Base-by-base conservation (phyloP, 2,113 vertebrate species). In the Poecilia latipinna region DNA sequence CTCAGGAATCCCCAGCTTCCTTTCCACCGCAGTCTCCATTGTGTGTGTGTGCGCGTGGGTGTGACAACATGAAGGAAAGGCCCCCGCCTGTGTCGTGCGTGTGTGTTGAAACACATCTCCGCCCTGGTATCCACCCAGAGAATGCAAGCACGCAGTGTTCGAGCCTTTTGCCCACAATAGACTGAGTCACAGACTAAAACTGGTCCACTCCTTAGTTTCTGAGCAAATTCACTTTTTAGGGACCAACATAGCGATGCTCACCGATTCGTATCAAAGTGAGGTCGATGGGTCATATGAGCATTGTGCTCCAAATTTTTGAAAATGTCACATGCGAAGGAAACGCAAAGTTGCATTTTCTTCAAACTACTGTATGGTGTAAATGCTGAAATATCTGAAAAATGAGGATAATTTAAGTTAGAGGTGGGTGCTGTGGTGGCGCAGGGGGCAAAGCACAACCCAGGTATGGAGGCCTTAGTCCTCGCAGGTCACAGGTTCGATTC, bases 1-100 rank as follows among this genome's bases (percentile, higher is more conserved):
- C 89, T 88, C 48, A 87, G 89, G 92, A 95, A 94, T 94, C 86
- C 86, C 82, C 79, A 88, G 86, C 86, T 92, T 92, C 90, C 89
- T 90, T 82, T 92, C 83, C 82, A 83, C 74, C 42, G 71, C 84
- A 82, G 88, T 83, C 82, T 90, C 88, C 73, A 89, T 90, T 91
- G 85, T 92, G 80, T 85, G 77, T 66, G 70, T 77, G 75, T 32
- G 66, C 79, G 82, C 65, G 28, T 72, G 81, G 74, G 75, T 78
- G 67, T 77, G 77, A 68, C 79, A 72, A 60, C 54, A 82, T 70
- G 76, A 82, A 81, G 82, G 84, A 90, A 88, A 80, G 86, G 86
- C 82, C 84, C 84, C 82, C 77, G 84, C 77, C 82, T 86, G 86
- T 68, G 70, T 22, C 2, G 75, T 85, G 84, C 39, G 33, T 82